Conservation (phyloP, 2,113 vertebrate genomes). For the Pardalotus punctatus region DNA sequence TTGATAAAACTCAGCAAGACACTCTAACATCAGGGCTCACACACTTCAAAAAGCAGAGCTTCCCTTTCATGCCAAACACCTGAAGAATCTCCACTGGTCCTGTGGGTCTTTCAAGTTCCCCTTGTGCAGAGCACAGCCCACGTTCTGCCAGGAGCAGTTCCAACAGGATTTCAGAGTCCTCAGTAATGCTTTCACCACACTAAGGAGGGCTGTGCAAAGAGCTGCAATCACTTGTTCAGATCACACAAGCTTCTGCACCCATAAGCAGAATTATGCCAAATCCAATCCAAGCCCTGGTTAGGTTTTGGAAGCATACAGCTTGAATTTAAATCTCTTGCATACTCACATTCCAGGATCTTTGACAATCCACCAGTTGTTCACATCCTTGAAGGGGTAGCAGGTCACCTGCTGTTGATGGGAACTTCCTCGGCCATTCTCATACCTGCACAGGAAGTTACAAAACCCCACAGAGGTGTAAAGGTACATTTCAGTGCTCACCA, state of each 20-base stretch:
- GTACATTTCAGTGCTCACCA: neutral
- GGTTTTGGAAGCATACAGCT: neutral
- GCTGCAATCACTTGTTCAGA: neutral
- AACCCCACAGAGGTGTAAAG: neutral
- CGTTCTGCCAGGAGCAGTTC: neutral
- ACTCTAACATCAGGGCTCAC: neutral
- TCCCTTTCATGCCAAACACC: conserved; percentile 11
- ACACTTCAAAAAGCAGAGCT: conserved; percentile 6
- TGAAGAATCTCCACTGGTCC: neutral
- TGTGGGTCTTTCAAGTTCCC: neutral
- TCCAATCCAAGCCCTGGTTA: neutral
- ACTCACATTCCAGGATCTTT: conserved; percentile 88
- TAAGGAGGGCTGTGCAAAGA: neutral
- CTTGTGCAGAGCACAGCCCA: neutral
- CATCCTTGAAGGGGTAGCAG: conserved; percentile 95
- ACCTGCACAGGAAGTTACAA: conserved; percentile 69
- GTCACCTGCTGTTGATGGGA: conserved; percentile 98
- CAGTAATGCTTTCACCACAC: neutral
- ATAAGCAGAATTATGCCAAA: neutral
- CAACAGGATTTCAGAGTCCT: neutral
- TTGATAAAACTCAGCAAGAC: neutral
- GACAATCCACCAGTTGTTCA: conserved; percentile 99
- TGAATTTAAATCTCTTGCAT: neutral
- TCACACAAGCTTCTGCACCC: neutral
- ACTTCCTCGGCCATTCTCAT: conserved; percentile 92